These are phyloP conservation scores for Ceratina australensis DNA, from an alignment of 1,140 invertebrate species.

Conservation along the genomic window DNA sequence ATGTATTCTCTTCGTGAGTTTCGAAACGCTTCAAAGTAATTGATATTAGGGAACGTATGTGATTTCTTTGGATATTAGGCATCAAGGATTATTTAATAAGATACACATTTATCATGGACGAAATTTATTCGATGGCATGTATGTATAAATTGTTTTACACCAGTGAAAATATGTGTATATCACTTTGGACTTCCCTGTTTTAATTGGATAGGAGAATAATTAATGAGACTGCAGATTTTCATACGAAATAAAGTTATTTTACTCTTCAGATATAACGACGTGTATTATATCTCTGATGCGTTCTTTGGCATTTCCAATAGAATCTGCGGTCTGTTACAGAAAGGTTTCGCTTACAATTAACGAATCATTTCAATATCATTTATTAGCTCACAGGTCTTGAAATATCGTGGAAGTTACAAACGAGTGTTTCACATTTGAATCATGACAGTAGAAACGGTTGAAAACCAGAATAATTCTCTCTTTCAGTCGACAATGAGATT, in stretches of 20 bases:
- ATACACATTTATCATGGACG: not conserved
- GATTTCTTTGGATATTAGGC: not conserved
- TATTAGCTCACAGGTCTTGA: not conserved
- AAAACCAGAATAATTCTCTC: not conserved
- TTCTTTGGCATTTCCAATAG: too few species aligned
- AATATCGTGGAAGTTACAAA: not conserved
- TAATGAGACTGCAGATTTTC: not conserved
- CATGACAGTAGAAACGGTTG: not conserved
- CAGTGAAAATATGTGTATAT: constrained; percentile 31
- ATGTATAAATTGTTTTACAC: constrained; percentile 52
- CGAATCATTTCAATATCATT: not conserved
- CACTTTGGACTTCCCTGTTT: not conserved
- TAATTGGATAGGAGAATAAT: constrained; percentile 30
- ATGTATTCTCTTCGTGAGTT: too few species aligned
- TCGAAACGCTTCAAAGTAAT: too few species aligned
- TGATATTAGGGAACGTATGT: too few species aligned
- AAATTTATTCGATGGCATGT: constrained; percentile 57
- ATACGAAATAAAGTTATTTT: too few species aligned
- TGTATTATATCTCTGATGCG: too few species aligned
- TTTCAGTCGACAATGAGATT: too few species aligned
- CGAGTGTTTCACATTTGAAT: not conserved
- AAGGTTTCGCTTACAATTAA: not conserved
- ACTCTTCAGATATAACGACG: too few species aligned
- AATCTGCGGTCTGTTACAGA: too few species aligned
- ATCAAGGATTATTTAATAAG: not conserved